Evolutionary conservation across 2,797 vertebrate species (phyloP).

Genomic region (Podarcis siculus): DNA sequence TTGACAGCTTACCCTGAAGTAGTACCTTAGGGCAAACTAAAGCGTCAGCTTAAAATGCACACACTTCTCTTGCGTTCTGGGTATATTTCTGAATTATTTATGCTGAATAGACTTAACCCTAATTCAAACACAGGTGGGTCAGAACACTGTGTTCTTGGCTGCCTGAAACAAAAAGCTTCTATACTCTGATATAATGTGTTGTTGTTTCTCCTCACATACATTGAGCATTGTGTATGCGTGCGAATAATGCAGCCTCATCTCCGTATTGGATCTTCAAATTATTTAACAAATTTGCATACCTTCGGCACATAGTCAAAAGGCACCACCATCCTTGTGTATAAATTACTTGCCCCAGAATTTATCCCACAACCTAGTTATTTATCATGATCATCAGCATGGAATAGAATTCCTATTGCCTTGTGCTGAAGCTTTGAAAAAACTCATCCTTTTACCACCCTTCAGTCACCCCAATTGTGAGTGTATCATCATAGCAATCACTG

Average conservation of each 20-base stretch:
- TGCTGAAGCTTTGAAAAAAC: not conserved
- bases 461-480: not conserved
- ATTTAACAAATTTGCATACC: not conserved
- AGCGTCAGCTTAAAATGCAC: not conserved
- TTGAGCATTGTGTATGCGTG: not conserved
- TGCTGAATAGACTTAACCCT: not conserved
- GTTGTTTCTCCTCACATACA: not conserved
- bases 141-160: not conserved
- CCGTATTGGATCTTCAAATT: not conserved
- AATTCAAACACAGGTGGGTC: not conserved
- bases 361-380: not conserved
- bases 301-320: not conserved
- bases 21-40: not conserved
- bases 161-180: not conserved
- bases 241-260: not conserved
- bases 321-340: not conserved
- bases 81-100: conserved; percentile 12
- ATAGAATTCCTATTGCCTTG: not conserved
- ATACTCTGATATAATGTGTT: not conserved
- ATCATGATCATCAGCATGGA: not conserved
- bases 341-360: not conserved
- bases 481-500: not conserved
- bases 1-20: not conserved
- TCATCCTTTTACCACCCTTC: not conserved
- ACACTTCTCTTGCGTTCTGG: not conserved